Evolutionary conservation across 2,797 vertebrate genomes (phyloP).

Genomic region (Dromococcyx pavoninus): DNA sequence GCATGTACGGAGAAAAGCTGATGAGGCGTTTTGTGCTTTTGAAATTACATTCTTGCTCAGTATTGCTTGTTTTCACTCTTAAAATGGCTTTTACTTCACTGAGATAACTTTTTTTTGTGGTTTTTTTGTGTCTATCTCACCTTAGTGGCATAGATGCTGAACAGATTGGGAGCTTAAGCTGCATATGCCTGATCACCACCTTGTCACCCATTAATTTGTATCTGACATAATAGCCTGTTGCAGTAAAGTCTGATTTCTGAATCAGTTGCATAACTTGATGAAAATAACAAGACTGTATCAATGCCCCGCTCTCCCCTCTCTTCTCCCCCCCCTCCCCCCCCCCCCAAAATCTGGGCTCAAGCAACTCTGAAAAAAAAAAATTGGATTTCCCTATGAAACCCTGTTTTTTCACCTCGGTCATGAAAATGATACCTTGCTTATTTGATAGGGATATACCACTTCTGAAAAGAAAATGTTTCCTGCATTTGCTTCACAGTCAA

Average conservation of each 20-base stretch:
- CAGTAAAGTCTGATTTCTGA: background rate
- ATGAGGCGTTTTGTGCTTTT: background rate
- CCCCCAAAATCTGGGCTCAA: background rate
- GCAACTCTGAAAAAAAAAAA: background rate
- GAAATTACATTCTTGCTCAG: background rate
- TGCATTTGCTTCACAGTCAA: background rate
- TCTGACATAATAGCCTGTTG: background rate
- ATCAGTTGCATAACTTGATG: background rate
- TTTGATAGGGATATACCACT: background rate
- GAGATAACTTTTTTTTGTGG: background rate
- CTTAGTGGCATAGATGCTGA: background rate
- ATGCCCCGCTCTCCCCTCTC: background rate
- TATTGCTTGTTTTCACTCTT: background rate
- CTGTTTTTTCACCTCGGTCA: background rate
- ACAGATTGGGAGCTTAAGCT: background rate
- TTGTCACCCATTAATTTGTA: background rate
- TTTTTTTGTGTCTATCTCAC: background rate
- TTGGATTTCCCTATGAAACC: background rate
- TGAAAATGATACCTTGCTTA: background rate
- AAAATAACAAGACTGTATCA: background rate
- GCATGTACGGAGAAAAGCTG: background rate
- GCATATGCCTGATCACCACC: background rate
- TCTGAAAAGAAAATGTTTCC: background rate
- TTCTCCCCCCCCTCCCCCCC: too few relatives aligned
- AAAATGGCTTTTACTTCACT: background rate